Conservation (phyloP, 2,797 vertebrate species). For the Syngnathus acus region DNA sequence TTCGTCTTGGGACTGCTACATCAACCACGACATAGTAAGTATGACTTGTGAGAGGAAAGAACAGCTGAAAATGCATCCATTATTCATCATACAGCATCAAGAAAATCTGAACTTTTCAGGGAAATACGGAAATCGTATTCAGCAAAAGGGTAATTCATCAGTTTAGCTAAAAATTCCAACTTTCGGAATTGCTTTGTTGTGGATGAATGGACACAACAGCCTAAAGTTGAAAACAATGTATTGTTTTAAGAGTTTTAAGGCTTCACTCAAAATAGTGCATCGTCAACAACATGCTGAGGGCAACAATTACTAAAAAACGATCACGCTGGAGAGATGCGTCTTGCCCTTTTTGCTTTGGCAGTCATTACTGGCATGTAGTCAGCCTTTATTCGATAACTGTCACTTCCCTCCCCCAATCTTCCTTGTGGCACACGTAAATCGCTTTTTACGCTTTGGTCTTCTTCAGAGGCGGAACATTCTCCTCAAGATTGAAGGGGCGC, state of each 20-base stretch:
- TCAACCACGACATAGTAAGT: slow-evolving; percentile 26
- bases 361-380: slow-evolving; percentile 1
- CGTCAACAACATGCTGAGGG: neutral
- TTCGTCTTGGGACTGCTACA: slow-evolving; percentile 40
- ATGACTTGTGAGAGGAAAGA: slow-evolving; percentile 9
- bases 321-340: neutral
- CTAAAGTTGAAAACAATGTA: too few relatives aligned
- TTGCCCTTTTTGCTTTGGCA: neutral
- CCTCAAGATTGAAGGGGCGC: neutral
- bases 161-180: neutral
- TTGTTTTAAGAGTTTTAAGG: neutral
- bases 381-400: neutral
- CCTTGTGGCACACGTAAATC: slow-evolving; percentile 4
- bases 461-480: slow-evolving; percentile 6
- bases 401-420: slow-evolving; percentile 1
- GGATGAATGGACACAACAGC: neutral
- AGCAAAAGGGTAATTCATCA: neutral
- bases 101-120: neutral
- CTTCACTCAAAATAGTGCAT: neutral
- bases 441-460: slow-evolving; percentile 7
- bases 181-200: neutral
- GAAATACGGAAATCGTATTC: neutral
- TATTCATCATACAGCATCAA: neutral
- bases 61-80: slow-evolving; percentile 1
- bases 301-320: neutral